Conservation (phyloP, 2,113 vertebrate genomes). For the human (Homo sapiens) region GRCh38 chr6:54646001-54646500, state of each 20-base stretch:
- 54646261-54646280: background rate
- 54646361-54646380: background rate
- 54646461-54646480: background rate
- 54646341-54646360: background rate
- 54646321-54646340: background rate
- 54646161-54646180: background rate
- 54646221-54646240: background rate
- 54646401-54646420: background rate
- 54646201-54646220: background rate
- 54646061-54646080: constrained; percentile 49
- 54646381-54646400: background rate
- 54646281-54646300: background rate
- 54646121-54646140: background rate
- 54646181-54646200: background rate
- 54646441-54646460: background rate
- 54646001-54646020: constrained; percentile 68
- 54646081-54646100: constrained; percentile 5
- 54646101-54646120: background rate
- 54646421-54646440: background rate
- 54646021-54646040: constrained; percentile 62
- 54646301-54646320: background rate
- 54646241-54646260: background rate
- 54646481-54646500: background rate
- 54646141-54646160: background rate
- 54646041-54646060: constrained; percentile 56